Percentiles rank a stretch among this genome's conserved stretches.
phyloP scores from a whole-genome alignment of 2,888 invertebrate genomes.

The Andrena minutula region DNA sequence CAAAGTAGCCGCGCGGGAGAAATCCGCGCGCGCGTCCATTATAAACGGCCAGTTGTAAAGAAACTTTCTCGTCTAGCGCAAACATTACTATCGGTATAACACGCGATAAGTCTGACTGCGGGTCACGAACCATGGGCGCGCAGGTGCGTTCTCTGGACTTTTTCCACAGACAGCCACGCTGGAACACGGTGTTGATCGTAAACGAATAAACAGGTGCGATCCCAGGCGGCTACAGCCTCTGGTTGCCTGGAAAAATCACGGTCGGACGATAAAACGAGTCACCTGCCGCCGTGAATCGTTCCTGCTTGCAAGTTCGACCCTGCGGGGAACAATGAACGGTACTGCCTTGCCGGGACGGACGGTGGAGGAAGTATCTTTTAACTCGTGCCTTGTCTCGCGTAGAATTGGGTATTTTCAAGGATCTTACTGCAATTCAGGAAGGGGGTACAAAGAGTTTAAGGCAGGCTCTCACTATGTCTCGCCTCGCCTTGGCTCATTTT shows the following conservation, averaged over 20 bases:
- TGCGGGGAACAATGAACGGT: neutral
- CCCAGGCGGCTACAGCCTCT: conserved; percentile 10
- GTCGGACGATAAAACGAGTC: conserved; percentile 28
- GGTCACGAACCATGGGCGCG: conserved; percentile 68
- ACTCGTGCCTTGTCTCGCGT: conserved; percentile 11
- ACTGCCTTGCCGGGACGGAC: neutral
- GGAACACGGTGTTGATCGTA: conserved; percentile 44
- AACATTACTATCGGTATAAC: conserved; percentile 68
- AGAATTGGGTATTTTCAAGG: neutral
- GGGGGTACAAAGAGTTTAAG: too few species aligned
- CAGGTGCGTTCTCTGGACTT: conserved; percentile 61
- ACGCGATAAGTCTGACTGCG: conserved; percentile 67
- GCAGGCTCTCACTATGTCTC: too few species aligned
- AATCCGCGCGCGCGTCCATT: conserved; percentile 72
- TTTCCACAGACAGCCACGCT: conserved; percentile 30
- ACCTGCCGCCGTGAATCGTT: conserved; percentile 30
- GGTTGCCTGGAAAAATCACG: conserved; percentile 36
- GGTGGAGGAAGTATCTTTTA: conserved; percentile 16
- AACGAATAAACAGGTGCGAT: conserved; percentile 67
- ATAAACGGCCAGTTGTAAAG: conserved; percentile 59
- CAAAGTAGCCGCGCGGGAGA: conserved; percentile 76
- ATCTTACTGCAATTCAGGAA: neutral
- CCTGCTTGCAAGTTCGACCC: conserved; percentile 1
- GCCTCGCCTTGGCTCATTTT: too few species aligned
- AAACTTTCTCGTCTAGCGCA: conserved; percentile 70